These are phyloP conservation scores for Aphrocallistes beatrix DNA, from an alignment of 37 sponge, comb jelly and placozoan genomes.

Conservation along the genomic window DNA sequence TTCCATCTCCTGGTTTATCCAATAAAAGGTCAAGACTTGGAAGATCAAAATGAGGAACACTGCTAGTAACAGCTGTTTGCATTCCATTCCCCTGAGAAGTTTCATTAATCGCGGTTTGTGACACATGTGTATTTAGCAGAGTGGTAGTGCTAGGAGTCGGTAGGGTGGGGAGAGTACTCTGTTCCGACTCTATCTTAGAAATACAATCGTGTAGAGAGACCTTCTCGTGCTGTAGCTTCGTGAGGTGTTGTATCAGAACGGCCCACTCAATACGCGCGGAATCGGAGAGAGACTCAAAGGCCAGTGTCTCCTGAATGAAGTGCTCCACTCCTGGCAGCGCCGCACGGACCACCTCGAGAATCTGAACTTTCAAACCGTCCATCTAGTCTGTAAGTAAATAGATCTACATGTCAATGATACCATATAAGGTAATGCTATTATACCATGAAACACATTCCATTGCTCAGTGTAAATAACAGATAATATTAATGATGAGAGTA, in stretches of 20 bases:
- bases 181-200: not conserved
- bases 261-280: slow-evolving; percentile 10
- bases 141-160: too few species aligned
- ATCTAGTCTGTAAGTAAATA: not conserved
- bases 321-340: not conserved
- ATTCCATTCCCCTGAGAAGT: too few species aligned
- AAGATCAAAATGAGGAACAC: too few species aligned
- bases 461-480: not conserved
- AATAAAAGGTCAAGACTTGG: too few species aligned
- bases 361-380: not conserved
- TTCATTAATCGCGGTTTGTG: too few species aligned
- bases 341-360: not conserved
- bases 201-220: not conserved
- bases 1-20: too few species aligned
- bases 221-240: slow-evolving; percentile 12
- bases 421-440: not conserved
- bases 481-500: not conserved
- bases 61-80: too few species aligned
- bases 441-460: not conserved
- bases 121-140: too few species aligned
- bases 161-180: too few species aligned
- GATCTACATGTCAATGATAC: not conserved
- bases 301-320: not conserved
- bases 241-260: not conserved
- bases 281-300: not conserved